Conservation (phyloP, 2,888 invertebrate genomes). For the Yponomeuta cagnagella region DNA sequence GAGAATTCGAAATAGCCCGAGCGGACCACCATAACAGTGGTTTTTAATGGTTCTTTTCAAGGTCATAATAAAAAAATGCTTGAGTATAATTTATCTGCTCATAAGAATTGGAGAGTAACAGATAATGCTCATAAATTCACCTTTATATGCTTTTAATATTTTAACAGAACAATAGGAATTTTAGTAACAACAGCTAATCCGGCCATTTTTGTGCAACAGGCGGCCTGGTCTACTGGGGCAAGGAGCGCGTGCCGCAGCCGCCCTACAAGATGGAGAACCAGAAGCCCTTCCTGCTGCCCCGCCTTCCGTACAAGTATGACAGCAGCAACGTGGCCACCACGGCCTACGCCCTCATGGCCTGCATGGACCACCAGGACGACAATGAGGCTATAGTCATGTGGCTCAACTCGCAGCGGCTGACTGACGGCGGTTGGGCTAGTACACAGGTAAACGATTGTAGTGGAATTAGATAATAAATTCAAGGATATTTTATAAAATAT, state of each 20-base stretch:
- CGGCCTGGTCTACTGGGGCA: constrained; percentile 91
- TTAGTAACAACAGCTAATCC: too few species aligned
- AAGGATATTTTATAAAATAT: too few species aligned
- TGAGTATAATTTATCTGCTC: too few species aligned
- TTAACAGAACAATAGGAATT: too few species aligned
- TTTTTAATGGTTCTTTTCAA: too few species aligned
- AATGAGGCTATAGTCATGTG: constrained; percentile 92
- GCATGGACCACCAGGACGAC: constrained; percentile 88
- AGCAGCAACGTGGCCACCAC: constrained; percentile 95
- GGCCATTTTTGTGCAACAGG: constrained; percentile 48
- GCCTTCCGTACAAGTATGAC: constrained; percentile 91
- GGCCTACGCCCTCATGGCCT: constrained; percentile 92
- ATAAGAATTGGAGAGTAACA: too few species aligned
- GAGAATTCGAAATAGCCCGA: too few species aligned
- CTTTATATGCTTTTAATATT: too few species aligned
- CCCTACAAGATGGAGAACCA: constrained; percentile 93
- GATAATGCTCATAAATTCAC: too few species aligned
- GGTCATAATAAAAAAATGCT: too few species aligned
- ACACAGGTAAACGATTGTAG: constrained; percentile 74
- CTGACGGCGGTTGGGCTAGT: constrained; percentile 92
- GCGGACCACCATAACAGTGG: too few species aligned
- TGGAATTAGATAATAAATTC: too few species aligned
- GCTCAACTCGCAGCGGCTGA: constrained; percentile 90
- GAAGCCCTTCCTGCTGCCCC: constrained; percentile 90
- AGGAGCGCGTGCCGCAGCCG: constrained; percentile 84